phyloP scores from a whole-genome alignment of 2,888 invertebrate genomes.

The Nemurella pictetii region DNA sequence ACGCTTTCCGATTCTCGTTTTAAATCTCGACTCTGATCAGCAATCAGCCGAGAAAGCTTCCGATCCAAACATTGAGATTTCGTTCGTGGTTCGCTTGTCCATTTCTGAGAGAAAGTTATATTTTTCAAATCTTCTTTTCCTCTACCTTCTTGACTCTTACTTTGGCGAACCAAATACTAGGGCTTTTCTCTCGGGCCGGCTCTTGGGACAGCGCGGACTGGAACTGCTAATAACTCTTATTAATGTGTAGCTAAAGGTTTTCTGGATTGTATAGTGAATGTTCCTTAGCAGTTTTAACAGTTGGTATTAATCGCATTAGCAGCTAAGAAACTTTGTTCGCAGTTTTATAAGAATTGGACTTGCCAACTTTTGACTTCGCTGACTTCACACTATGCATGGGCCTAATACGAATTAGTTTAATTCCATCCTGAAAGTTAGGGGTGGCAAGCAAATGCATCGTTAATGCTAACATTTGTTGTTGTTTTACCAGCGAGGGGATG shows the following conservation, averaged over 20 bases:
- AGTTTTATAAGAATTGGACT: neutral
- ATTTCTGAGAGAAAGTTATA: neutral
- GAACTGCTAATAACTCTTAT: conserved; percentile 24
- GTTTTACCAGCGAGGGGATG: neutral
- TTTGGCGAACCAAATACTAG: neutral
- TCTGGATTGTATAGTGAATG: neutral
- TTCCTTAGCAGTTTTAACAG: conserved; percentile 23
- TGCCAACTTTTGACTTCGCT: conserved; percentile 9
- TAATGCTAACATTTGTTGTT: neutral
- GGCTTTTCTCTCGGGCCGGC: neutral
- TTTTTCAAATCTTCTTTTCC: neutral
- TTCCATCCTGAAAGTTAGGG: neutral
- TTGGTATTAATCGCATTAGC: conserved; percentile 27
- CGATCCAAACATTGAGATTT: neutral
- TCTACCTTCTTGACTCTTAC: neutral
- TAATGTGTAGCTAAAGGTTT: conserved; percentile 5
- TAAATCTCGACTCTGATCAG: neutral
- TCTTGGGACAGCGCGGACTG: neutral
- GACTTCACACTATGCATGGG: neutral
- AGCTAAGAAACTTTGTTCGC: conserved; percentile 18
- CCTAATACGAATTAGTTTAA: neutral
- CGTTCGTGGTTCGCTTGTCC: too few relatives aligned
- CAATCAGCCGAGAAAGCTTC: neutral
- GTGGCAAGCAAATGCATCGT: neutral
- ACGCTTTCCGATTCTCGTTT: neutral